A percentile compares a stretch with the other conserved stretches of the same genome.
Conservation (phyloP, 1,140 invertebrate genomes). For the Bombyx mandarina region DNA sequence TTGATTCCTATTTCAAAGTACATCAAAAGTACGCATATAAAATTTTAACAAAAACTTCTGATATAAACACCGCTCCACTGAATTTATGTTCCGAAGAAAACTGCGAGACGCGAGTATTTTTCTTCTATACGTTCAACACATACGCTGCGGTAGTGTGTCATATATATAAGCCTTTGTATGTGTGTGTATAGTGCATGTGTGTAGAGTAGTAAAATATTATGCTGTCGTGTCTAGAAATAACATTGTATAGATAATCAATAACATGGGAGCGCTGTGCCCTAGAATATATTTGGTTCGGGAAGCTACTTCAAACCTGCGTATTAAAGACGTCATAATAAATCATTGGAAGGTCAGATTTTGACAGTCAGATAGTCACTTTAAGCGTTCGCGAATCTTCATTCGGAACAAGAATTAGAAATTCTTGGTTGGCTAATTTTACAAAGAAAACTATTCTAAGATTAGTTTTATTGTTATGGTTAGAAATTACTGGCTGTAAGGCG, state of each 20-base stretch:
- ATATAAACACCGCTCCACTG: constrained; percentile 24
- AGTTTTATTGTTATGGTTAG: too few species aligned
- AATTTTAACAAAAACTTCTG: too few species aligned
- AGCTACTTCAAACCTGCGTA: background rate
- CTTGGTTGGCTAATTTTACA: too few species aligned
- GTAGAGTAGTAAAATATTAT: constrained; percentile 69
- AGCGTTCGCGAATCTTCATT: too few species aligned
- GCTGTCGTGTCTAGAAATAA: constrained; percentile 67
- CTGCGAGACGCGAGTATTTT: constrained; percentile 63
- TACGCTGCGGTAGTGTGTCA: constrained; percentile 1
- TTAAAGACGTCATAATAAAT: too few species aligned
- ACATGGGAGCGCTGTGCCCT: constrained; percentile 50
- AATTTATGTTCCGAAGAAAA: constrained; percentile 50
- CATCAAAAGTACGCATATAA: too few species aligned
- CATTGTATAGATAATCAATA: constrained; percentile 71
- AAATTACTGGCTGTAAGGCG: too few species aligned
- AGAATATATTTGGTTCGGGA: constrained; percentile 28
- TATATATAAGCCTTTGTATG: constrained; percentile 26
- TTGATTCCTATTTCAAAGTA: too few species aligned
- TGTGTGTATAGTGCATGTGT: constrained; percentile 31
- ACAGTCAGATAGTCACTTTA: too few species aligned
- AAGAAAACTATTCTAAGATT: too few species aligned
- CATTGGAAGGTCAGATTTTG: too few species aligned
- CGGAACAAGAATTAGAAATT: too few species aligned
- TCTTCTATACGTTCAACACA: constrained; percentile 27